Evolutionary conservation across 1,140 invertebrate species (phyloP).

Genomic region (Zaprionus nigranus): DNA sequence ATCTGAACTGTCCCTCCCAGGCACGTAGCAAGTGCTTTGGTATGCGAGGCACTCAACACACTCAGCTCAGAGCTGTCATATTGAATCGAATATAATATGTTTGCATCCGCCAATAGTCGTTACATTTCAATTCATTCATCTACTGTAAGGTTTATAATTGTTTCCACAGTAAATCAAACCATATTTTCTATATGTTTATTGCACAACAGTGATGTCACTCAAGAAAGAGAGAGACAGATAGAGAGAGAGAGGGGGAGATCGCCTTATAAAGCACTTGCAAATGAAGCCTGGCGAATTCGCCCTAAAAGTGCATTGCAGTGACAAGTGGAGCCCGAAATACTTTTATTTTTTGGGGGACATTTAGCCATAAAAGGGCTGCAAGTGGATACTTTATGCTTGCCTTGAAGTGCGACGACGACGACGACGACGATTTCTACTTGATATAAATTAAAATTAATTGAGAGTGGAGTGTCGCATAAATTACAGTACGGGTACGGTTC

Average conservation of each 20-base stretch:
- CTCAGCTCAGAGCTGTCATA: conserved; percentile 2
- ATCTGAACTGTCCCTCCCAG: not conserved
- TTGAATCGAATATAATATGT: conserved; percentile 2
- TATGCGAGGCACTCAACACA: conserved; percentile 31
- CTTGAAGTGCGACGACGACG: conserved; percentile 53
- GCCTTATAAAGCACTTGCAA: conserved; percentile 30
- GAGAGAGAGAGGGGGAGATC: conserved; percentile 12
- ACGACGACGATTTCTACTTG: conserved; percentile 23
- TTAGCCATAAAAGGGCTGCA: conserved; percentile 66
- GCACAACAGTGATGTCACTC: conserved; percentile 35
- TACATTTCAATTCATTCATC: conserved; percentile 51
- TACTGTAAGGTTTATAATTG: conserved; percentile 58
- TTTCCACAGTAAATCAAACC: conserved; percentile 18
- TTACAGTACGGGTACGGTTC: conserved; percentile 45
- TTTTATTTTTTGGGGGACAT: conserved; percentile 37
- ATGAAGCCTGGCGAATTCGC: conserved; percentile 38
- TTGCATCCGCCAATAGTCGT: conserved; percentile 42
- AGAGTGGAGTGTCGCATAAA: conserved; percentile 68
- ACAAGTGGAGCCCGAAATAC: conserved; percentile 40
- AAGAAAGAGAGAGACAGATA: not conserved
- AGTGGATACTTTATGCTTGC: conserved; percentile 53
- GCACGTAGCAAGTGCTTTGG: conserved; percentile 60
- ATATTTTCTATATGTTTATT: conserved; percentile 33
- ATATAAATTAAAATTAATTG: conserved; percentile 80
- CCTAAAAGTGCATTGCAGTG: conserved; percentile 71